Base-by-base conservation (phyloP, 2,888 invertebrate species). In the Nowickia ferox region DNA sequence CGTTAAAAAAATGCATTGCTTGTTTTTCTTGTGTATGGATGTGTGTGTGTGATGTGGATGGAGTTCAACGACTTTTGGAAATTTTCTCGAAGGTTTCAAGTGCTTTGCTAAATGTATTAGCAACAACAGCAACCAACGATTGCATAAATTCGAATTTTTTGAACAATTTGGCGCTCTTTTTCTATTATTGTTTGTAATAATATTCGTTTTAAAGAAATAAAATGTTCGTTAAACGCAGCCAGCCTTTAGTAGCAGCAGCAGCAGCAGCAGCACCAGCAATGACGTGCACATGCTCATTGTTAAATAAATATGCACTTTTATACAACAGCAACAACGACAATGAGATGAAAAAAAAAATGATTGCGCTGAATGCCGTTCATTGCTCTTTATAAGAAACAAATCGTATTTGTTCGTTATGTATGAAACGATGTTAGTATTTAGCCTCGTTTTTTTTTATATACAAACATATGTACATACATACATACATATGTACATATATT, bases 31-130 rank as follows among this genome's bases (percentile, higher is more conserved):
- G 11, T 55, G 40, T 63, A 8, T 30, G 11, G 53, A 15, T 63
- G 10, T 59, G 40, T 63, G 11, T n/a, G 2, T 46, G 30, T n/a
- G 30, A 11, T 65, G 63, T n/a, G 79, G 89, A 91, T n/a, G 79
- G 89, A 91, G 92, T 92, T 91, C 91, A 91, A 91, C 91, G 91
- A 91, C 91, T 90, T 89, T 79, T 89, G 89, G 89, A 89, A 90
- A 91, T 89, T 90, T 91, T 91, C 92, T 91, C 92, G 92, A 92
- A 92, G 92, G 92, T 92, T 92, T 91, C 86, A 86, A 86, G 86
- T 86, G 86, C 86, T 86, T 79, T 72, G 77, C 76, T 83, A 82
- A 81, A 85, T 81, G 66, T 75, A 79, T 46, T 57, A 46, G 30
- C 69, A 76, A 44, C 59, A 68, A 65, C 80, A 57, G 48, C n/a